Evolutionary conservation across 2,888 invertebrate species (phyloP), one percentile per base, ranked within the genome.

Genomic region (Eupithecia subfuscata): DNA sequence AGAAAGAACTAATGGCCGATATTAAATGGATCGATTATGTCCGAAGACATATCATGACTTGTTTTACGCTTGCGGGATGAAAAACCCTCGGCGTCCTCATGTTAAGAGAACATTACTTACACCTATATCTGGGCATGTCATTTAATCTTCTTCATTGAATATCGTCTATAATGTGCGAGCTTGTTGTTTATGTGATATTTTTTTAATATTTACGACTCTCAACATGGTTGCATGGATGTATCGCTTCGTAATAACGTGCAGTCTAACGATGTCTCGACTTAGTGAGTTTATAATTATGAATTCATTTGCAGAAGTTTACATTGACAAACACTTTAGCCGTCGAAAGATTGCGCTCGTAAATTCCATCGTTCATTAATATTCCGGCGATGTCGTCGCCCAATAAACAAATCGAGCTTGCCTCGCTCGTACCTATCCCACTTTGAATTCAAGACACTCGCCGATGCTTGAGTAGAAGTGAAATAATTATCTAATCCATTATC

Each of bases 401-500:
- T 82, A 82, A 82, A 81, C 82, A 80, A 80, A 80, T 79, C 77
- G 78, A 81, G 80, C 80, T 73, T 69, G 77, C 64, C 78, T 69
- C 34, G 65, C 12, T 25, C 60, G 25, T 76, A 48, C 73, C 71
- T 76, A 77, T 65, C 78, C 83, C 76, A 78, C 74, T 77, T 83
- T 84, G 81, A 79, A 87, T 85, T 86, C 84, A 76, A 83, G 77
- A 73, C 84, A 83, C 81, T 80, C 80, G 80, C 79, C 81, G 86
- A 84, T 86, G 84, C 80, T 82, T 79, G 79, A 83, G 83, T 84
- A 78, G 84, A 81, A 80, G 82, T 81, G 77, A 83, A 85, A 85
- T 86, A 84, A 88, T 87, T 89, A 85, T 82, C 80, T 86, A 87
- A 89, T 89, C 84, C 84, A 86, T 88, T 89, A 85, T 85, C 84